Conservation (phyloP, 2,113 vertebrate genomes). For the Spilogale gracilis region DNA sequence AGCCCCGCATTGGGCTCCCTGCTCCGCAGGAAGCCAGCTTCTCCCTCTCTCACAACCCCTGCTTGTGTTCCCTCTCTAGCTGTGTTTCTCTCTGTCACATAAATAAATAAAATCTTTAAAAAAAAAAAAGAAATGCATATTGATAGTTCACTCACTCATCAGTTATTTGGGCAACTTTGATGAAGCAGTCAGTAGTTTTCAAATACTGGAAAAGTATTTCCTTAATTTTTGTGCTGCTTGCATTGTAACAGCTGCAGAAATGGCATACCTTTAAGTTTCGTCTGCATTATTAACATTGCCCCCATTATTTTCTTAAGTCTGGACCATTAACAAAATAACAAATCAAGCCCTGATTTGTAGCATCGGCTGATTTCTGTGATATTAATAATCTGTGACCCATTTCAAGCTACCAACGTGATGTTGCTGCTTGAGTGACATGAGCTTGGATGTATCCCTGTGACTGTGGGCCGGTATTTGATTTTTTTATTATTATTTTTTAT, state of each 20-base stretch:
- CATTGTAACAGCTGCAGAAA: background rate
- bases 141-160: background rate
- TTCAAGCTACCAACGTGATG: background rate
- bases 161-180: background rate
- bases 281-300: background rate
- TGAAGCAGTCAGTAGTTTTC: background rate
- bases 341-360: background rate
- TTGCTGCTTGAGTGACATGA: background rate
- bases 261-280: background rate
- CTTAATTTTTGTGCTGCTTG: background rate
- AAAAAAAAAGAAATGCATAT: background rate
- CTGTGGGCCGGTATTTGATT: background rate
- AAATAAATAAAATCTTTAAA: background rate
- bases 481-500: background rate
- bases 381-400: background rate
- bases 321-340: background rate
- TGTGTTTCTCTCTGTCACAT: too few species aligned
- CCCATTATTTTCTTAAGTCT: background rate
- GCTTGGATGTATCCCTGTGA: background rate
- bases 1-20: too few species aligned
- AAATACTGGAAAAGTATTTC: conserved; percentile 3
- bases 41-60: too few species aligned
- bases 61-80: too few species aligned
- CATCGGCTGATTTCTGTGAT: background rate
- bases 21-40: too few species aligned